A percentile compares a stretch with the other conserved stretches of the same genome.
Evolutionary conservation across 2,888 invertebrate genomes (phyloP).

Genomic region (Nephrotoma appendiculata): DNA sequence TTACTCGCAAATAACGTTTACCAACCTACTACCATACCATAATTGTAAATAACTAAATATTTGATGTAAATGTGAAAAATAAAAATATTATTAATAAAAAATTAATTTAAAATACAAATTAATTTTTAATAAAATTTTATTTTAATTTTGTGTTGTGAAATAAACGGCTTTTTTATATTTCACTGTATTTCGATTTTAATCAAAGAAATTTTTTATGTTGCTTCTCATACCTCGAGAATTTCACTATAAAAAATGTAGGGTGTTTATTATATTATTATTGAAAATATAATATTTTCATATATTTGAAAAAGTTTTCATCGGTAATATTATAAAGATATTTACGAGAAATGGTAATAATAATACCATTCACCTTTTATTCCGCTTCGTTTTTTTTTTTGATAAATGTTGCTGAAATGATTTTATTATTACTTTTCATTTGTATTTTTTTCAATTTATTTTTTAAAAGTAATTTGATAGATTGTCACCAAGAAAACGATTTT

Average conservation of each 20-base stretch:
- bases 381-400: background rate
- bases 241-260: background rate
- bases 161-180: background rate
- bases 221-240: background rate
- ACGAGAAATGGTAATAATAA: background rate
- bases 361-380: background rate
- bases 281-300: background rate
- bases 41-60: too few relatives aligned
- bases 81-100: background rate
- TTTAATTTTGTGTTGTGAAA: background rate
- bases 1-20: background rate
- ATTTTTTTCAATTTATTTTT: background rate
- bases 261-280: background rate
- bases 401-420: background rate
- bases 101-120: background rate
- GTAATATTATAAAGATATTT: background rate
- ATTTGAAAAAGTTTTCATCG: background rate
- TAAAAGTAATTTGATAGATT: background rate
- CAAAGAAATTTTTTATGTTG: background rate
- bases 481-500: background rate
- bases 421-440: background rate
- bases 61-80: too few relatives aligned
- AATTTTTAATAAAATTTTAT: background rate
- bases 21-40: too few relatives aligned
- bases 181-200: background rate